phyloP scores from a whole-genome alignment of 2,888 invertebrate genomes.

The Barypeithes pellucidus region DNA sequence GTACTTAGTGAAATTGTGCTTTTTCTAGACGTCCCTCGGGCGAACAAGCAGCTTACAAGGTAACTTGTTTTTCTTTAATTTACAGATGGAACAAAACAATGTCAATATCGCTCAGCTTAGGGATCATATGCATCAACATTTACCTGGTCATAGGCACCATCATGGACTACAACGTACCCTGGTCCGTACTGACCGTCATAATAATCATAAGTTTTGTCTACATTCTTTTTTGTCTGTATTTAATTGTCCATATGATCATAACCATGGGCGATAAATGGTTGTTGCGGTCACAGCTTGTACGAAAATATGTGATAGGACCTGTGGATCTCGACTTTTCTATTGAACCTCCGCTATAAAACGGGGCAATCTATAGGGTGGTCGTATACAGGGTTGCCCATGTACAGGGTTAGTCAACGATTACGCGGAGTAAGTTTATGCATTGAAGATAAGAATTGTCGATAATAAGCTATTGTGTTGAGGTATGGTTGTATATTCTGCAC shows the following conservation, averaged over 20 bases:
- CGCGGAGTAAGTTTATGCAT: too few relatives aligned
- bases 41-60: too few relatives aligned
- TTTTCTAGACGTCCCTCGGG: too few relatives aligned
- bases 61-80: slow-evolving; percentile 61
- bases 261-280: slow-evolving; percentile 76
- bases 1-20: slow-evolving; percentile 67
- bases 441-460: too few relatives aligned
- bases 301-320: slow-evolving; percentile 74
- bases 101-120: slow-evolving; percentile 77
- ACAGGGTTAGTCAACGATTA: too few relatives aligned
- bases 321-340: slow-evolving; percentile 62
- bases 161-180: slow-evolving; percentile 68
- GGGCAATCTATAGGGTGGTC: too few relatives aligned
- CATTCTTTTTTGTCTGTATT: slow-evolving; percentile 81
- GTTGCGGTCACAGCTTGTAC: slow-evolving; percentile 73
- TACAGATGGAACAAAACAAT: slow-evolving; percentile 80
- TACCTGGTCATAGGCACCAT: slow-evolving; percentile 82
- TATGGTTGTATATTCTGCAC: too few relatives aligned
- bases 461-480: too few relatives aligned
- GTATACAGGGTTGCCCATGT: too few relatives aligned
- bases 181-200: slow-evolving; percentile 71
- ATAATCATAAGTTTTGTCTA: slow-evolving; percentile 78
- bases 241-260: slow-evolving; percentile 81
- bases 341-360: not conserved
- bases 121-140: slow-evolving; percentile 86